Conservation (phyloP, 1,140 invertebrate species). For the Megalonaias nervosa region DNA sequence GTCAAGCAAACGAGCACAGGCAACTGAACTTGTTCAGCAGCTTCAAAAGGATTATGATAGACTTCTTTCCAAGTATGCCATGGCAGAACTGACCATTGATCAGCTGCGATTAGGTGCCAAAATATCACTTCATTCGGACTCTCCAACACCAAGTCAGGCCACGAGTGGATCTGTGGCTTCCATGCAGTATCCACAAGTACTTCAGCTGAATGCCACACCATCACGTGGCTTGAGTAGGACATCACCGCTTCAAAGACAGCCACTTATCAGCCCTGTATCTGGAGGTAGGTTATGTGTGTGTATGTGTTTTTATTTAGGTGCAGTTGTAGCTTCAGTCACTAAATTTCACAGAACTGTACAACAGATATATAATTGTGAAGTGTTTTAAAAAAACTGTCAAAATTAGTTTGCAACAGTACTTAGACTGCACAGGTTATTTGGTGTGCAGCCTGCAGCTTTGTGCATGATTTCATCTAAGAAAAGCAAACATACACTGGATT, state of each 20-base stretch:
- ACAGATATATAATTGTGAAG: too few relatives aligned
- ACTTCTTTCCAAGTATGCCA: constrained; percentile 69
- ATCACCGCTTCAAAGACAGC: constrained; percentile 21
- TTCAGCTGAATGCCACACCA: constrained; percentile 39
- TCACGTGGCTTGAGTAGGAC: constrained; percentile 14
- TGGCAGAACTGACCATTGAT: constrained; percentile 71
- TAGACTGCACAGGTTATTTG: too few relatives aligned
- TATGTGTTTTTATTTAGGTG: too few relatives aligned
- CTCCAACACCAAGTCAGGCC: constrained; percentile 59
- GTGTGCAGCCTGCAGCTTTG: too few relatives aligned
- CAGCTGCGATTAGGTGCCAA: constrained; percentile 68
- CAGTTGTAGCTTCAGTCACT: too few relatives aligned
- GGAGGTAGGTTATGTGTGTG: too few relatives aligned
- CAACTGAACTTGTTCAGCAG: constrained; percentile 67
- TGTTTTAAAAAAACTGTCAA: too few relatives aligned
- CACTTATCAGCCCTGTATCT: neutral
- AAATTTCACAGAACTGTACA: too few relatives aligned
- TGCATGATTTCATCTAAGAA: too few relatives aligned
- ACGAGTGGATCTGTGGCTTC: constrained; percentile 43
- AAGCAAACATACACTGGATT: too few relatives aligned
- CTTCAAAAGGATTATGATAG: constrained; percentile 68
- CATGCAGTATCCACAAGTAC: constrained; percentile 51
- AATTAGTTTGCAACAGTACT: too few relatives aligned
- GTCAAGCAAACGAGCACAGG: constrained; percentile 60
- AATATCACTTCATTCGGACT: constrained; percentile 62